Conservation (phyloP, 2,888 invertebrate species). For the Cosmorhoe ocellata region DNA sequence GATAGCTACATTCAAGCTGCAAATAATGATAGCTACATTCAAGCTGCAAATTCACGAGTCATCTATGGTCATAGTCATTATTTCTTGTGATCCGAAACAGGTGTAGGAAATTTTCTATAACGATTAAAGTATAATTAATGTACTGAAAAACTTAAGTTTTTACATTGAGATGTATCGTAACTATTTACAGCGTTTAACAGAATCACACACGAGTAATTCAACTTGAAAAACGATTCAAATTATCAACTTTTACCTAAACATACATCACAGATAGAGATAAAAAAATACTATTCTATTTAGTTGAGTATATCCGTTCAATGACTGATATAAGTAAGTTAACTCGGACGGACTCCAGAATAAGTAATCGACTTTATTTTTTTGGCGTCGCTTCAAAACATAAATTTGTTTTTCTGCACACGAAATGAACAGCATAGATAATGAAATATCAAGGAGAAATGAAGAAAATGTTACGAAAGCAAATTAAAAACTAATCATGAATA, state of each 20-base stretch:
- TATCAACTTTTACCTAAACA: conserved; percentile 79
- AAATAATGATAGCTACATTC: conserved; percentile 10
- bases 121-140: conserved; percentile 14
- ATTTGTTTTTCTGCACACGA: conserved; percentile 64
- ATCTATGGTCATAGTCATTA: conserved; percentile 8
- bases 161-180: conserved; percentile 42
- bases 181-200: conserved; percentile 60
- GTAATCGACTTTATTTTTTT: conserved; percentile 46
- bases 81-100: conserved; percentile 25
- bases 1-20: not conserved
- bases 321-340: conserved; percentile 12
- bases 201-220: conserved; percentile 63
- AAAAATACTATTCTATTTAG: conserved; percentile 53
- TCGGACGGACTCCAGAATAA: conserved; percentile 13
- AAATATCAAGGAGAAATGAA: conserved; percentile 52
- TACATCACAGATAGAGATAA: conserved; percentile 80
- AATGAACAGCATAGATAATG: conserved; percentile 54
- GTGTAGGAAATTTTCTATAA: conserved; percentile 13
- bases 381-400: conserved; percentile 61
- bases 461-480: conserved; percentile 45
- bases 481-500: conserved; percentile 35
- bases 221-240: conserved; percentile 66
- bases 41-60: too few relatives aligned
- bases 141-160: conserved; percentile 48
- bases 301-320: conserved; percentile 27